A percentile compares a stretch with the other conserved stretches of the same genome.
Conservation (phyloP, 2,797 vertebrate species). For the Rhinoraja longicauda region DNA sequence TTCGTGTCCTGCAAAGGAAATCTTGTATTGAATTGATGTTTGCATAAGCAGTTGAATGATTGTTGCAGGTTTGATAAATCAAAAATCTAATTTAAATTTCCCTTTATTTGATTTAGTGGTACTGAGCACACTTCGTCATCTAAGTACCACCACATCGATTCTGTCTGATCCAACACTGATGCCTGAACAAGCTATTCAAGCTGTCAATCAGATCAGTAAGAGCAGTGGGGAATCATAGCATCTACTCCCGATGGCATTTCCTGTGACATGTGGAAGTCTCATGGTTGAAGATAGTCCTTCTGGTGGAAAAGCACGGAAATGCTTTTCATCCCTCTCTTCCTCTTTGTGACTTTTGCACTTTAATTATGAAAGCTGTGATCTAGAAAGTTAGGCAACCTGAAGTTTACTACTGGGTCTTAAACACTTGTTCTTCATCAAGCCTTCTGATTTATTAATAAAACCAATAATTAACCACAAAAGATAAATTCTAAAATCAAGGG, state of each 20-base stretch:
- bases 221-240: constrained; percentile 58
- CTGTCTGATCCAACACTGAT: constrained; percentile 74
- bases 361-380: constrained; percentile 35
- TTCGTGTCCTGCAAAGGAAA: background rate
- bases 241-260: constrained; percentile 38
- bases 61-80: background rate
- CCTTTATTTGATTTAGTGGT: constrained; percentile 62
- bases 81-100: background rate
- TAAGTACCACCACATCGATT: constrained; percentile 83
- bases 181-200: constrained; percentile 74
- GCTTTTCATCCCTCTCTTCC: background rate
- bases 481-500: background rate
- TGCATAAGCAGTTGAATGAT: background rate
- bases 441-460: constrained; percentile 15
- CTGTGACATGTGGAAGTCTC: constrained; percentile 40
- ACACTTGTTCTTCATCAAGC: background rate
- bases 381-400: background rate
- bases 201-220: constrained; percentile 55
- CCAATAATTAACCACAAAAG: constrained; percentile 2
- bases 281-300: constrained; percentile 14
- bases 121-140: constrained; percentile 74
- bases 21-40: background rate
- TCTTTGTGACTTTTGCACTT: constrained; percentile 38
- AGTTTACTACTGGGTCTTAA: background rate
- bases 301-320: background rate